A percentile compares a stretch with the other conserved stretches of the same genome.
These are phyloP conservation scores for Pipa parva DNA, from an alignment of 2,113 vertebrate genomes.

Conservation along the genomic window DNA sequence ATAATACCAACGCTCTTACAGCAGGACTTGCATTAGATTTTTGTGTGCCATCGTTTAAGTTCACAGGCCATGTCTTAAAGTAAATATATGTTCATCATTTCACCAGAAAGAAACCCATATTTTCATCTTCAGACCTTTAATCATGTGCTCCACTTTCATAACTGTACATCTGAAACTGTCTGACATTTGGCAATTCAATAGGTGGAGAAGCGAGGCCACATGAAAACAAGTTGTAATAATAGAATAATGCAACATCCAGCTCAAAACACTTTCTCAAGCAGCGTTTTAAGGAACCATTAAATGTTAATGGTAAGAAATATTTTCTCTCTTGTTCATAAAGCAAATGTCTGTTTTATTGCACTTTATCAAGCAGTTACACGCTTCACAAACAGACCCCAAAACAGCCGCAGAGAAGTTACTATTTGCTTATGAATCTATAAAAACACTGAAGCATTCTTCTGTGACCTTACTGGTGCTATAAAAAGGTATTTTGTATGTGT, in stretches of 20 bases:
- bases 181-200: not conserved
- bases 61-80: no score
- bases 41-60: no score
- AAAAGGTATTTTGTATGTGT: not conserved
- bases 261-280: not conserved
- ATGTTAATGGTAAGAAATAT: not conserved
- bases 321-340: no score
- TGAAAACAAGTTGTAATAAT: not conserved
- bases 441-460: not conserved
- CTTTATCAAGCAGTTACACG: conserved; percentile 7
- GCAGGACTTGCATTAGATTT: no score
- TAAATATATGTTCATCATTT: no score
- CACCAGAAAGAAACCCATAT: no score
- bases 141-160: not conserved
- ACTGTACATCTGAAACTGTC: not conserved
- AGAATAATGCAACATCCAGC: not conserved
- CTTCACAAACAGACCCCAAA: not conserved
- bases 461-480: not conserved
- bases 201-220: not conserved
- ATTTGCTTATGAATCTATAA: not conserved
- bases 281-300: not conserved
- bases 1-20: no score
- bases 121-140: no score
- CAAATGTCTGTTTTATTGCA: not conserved
- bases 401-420: not conserved